phyloP scores from a whole-genome alignment of 2,113 vertebrate species.

The Chaetodon auriga region DNA sequence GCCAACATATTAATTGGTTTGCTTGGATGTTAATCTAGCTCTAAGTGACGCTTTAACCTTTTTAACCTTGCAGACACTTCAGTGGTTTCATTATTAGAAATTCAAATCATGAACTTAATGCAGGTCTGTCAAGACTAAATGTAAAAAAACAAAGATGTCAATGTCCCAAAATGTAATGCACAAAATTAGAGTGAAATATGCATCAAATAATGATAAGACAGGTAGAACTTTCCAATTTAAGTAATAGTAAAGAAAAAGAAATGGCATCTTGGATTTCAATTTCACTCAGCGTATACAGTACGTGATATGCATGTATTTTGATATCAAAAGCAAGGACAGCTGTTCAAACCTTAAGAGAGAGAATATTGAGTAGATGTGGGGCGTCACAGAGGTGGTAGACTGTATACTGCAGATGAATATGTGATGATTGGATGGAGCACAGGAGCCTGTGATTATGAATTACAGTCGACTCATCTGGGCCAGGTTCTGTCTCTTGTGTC shows the following conservation, averaged over 20 bases:
- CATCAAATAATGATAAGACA: background rate
- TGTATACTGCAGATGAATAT: conserved; percentile 49
- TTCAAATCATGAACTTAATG: conserved; percentile 2
- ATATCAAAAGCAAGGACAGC: conserved; percentile 49
- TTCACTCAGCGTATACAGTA: conserved; percentile 14
- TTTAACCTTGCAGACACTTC: background rate
- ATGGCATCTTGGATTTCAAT: conserved; percentile 2
- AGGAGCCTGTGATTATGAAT: conserved; percentile 50
- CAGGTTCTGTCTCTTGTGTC: background rate
- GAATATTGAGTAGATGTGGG: conserved; percentile 53
- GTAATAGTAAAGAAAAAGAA: background rate
- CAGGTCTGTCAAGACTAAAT: background rate
- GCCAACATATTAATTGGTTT: conserved; percentile 31
- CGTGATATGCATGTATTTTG: conserved; percentile 35
- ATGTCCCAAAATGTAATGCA: background rate
- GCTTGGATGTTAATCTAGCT: background rate
- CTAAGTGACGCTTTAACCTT: conserved; percentile 2
- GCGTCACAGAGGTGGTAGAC: conserved; percentile 40
- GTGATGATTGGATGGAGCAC: conserved; percentile 50
- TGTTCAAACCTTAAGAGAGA: conserved; percentile 43
- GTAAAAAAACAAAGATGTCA: conserved; percentile 1
- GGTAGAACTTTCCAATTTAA: background rate
- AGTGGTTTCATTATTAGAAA: background rate
- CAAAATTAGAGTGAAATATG: background rate
- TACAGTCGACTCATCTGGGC: conserved; percentile 41